Percentiles rank a stretch among this genome's conserved stretches.
Evolutionary conservation across 2,113 vertebrate species (phyloP).

Genomic region (Ramphastos sulfuratus): DNA sequence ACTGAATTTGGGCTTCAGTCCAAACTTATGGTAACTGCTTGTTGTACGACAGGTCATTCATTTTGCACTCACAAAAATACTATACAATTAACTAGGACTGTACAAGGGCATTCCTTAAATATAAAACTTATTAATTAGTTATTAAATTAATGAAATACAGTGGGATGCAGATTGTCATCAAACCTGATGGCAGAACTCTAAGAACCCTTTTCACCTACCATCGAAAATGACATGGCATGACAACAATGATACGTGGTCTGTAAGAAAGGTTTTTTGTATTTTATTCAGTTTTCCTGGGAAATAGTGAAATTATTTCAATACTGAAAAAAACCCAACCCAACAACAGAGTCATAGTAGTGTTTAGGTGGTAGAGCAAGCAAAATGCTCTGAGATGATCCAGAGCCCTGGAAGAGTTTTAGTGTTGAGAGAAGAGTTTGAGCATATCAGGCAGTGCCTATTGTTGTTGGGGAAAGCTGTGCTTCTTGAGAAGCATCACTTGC

Average conservation of each 20-base stretch:
- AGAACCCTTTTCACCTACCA: background rate
- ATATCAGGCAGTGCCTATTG: background rate
- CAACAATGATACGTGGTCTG: background rate
- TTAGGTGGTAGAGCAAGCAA: background rate
- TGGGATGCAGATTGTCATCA: background rate
- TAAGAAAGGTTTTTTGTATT: background rate
- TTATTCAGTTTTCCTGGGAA: background rate
- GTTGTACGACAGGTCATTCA: background rate
- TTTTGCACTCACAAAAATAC: slow-evolving; percentile 27
- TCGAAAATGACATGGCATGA: background rate
- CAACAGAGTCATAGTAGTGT: background rate
- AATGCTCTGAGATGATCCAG: background rate
- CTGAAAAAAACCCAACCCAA: background rate
- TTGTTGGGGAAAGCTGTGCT: background rate
- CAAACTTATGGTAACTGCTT: slow-evolving; percentile 11
- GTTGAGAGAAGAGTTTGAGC: background rate
- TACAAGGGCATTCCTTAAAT: background rate
- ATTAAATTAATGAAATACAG: background rate
- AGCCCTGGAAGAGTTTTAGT: background rate
- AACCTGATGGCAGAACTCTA: background rate
- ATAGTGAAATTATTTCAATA: background rate
- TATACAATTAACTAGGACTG: background rate
- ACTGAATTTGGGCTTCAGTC: slow-evolving; percentile 10
- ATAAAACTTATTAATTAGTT: background rate
- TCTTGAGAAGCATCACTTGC: background rate